Percentiles rank a stretch among this genome's conserved stretches.
Evolutionary conservation across 2,113 vertebrate genomes (phyloP).

Genomic region (Bostrychus sinensis): DNA sequence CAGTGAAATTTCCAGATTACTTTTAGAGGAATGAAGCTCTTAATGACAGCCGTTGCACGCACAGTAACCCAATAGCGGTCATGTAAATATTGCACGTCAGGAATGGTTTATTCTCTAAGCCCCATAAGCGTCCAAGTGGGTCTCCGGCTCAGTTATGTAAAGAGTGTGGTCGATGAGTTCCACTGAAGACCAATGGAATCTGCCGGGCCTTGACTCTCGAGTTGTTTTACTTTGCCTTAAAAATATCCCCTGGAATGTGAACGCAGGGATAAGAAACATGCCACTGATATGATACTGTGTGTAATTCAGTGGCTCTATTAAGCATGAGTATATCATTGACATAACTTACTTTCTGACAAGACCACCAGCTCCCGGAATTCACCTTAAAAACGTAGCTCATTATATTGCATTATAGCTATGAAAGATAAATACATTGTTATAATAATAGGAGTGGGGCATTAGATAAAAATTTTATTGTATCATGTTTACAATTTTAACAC

Average conservation of each 20-base stretch:
- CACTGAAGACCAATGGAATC: constrained; percentile 53
- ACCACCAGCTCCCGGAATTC: no score
- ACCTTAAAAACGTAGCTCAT: no score
- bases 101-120: constrained; percentile 45
- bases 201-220: constrained; percentile 36
- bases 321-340: constrained; percentile 16
- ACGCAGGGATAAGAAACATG: constrained; percentile 41
- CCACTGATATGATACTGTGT: constrained; percentile 23
- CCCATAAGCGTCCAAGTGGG: constrained; percentile 38
- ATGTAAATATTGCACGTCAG: constrained; percentile 45
- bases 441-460: no score
- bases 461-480: no score
- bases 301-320: constrained; percentile 15
- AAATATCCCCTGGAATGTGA: constrained; percentile 57
- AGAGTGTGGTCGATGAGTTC: constrained; percentile 53
- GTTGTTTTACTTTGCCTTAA: constrained; percentile 55
- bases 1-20: constrained; percentile 32
- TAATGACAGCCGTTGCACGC: constrained; percentile 23
- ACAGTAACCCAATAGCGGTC: constrained; percentile 46
- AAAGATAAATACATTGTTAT: no score
- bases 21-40: constrained; percentile 15
- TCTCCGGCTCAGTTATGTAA: constrained; percentile 60
- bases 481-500: no score
- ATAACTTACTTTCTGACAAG: background rate
- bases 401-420: no score